Percentiles rank a stretch among this genome's conserved stretches.
Conservation (phyloP, 1,140 invertebrate genomes). For the Lepidotrigona ventralis region DNA sequence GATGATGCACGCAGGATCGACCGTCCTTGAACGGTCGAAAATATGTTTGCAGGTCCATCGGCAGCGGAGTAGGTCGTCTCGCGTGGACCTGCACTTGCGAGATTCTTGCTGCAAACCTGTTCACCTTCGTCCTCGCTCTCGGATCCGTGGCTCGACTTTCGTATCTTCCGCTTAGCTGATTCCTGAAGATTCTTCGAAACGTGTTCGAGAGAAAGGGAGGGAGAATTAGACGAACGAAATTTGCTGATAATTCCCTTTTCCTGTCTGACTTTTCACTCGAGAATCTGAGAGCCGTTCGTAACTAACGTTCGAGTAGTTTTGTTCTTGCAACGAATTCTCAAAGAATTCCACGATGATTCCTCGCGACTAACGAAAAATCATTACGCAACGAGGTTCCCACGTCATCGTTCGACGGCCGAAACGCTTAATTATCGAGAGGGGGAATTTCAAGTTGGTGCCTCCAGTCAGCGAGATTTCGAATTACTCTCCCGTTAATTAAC, state of each 20-base stretch:
- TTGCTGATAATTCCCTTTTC: neutral
- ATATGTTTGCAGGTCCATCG: constrained; percentile 22
- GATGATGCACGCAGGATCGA: neutral
- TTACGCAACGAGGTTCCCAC: neutral
- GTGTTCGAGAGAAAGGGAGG: no score
- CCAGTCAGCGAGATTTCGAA: neutral
- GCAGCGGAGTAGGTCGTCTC: constrained; percentile 30
- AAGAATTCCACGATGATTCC: neutral
- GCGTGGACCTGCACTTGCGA: constrained; percentile 16
- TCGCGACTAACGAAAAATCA: no score
- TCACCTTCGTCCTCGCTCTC: constrained; percentile 49
- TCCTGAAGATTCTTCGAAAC: neutral
- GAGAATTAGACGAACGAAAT: neutral
- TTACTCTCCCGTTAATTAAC: neutral
- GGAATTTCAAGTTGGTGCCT: neutral
- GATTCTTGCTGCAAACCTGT: constrained; percentile 45
- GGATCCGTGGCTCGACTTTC: constrained; percentile 30
- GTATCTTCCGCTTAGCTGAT: constrained; percentile 21
- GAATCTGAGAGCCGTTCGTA: neutral
- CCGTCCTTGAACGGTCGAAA: constrained; percentile 51
- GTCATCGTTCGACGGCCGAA: neutral
- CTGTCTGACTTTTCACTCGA: neutral
- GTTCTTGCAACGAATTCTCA: no score
- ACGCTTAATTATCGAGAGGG: neutral
- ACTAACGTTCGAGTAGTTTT: neutral